Evolutionary conservation across 2,888 invertebrate species (phyloP).

Genomic region (Chloroclystis v-ata): DNA sequence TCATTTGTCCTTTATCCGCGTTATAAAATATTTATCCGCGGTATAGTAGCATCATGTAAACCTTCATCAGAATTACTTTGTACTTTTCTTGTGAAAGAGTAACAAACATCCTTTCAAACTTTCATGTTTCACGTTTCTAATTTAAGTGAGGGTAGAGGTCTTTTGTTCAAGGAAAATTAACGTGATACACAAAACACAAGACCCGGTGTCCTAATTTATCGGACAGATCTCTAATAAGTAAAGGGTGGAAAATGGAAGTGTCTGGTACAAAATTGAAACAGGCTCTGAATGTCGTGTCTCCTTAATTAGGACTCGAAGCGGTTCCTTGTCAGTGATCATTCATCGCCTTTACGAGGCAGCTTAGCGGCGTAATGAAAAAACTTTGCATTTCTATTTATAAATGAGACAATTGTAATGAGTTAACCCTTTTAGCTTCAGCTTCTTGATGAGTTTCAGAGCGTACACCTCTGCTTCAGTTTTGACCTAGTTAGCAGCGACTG

Average conservation of each 20-base stretch:
- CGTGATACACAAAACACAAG: too few species aligned
- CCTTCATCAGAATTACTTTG: too few species aligned
- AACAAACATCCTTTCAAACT: too few species aligned
- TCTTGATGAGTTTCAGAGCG: background rate
- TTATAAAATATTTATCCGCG: too few species aligned
- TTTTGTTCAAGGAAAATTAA: too few species aligned
- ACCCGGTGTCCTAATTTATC: background rate
- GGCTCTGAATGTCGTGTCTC: conserved; percentile 24
- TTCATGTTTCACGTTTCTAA: too few species aligned
- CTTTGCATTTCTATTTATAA: conserved; percentile 21
- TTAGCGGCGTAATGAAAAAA: conserved; percentile 36
- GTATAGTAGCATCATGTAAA: too few species aligned
- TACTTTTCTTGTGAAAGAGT: too few species aligned
- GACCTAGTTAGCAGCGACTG: background rate
- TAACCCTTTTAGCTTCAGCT: background rate
- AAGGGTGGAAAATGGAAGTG: background rate
- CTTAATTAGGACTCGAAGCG: conserved; percentile 38
- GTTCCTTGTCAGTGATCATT: conserved; percentile 30
- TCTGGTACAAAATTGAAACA: conserved; percentile 20
- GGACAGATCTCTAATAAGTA: background rate
- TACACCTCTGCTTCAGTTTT: background rate
- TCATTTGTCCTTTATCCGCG: too few species aligned
- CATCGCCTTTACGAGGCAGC: conserved; percentile 33
- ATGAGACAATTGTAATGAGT: conserved; percentile 2
- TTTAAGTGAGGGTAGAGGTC: too few species aligned